A percentile compares a stretch with the other conserved stretches of the same genome.
Evolutionary conservation across 2,888 invertebrate genomes (phyloP).

Genomic region (Harmothoe impar): DNA sequence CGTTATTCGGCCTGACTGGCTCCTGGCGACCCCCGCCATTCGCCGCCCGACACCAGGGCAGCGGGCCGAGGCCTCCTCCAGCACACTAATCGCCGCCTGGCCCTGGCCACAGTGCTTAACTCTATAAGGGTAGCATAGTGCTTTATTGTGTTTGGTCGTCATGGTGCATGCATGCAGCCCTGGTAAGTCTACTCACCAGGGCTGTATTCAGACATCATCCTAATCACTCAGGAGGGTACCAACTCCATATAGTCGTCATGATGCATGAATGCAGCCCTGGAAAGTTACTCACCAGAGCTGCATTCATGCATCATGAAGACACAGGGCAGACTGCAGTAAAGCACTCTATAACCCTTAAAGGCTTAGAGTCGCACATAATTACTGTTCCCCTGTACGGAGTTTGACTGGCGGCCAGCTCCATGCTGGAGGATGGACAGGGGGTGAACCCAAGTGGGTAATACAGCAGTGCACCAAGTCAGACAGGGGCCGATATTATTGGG

Average conservation of each 20-base stretch:
- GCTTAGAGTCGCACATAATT: constrained; percentile 1
- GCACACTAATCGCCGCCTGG: constrained; percentile 7
- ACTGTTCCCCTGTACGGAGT: background rate
- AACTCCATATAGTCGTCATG: no score
- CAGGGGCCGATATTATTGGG: background rate
- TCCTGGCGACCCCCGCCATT: background rate
- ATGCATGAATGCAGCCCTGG: no score
- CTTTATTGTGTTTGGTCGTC: no score
- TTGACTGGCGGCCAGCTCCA: background rate
- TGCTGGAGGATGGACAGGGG: background rate
- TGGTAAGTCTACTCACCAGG: no score
- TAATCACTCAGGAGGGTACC: no score
- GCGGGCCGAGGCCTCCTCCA: background rate
- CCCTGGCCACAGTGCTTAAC: background rate
- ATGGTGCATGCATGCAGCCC: no score
- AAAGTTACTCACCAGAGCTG: no score
- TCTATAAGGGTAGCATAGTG: no score
- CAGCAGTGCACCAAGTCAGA: background rate
- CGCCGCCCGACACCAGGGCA: background rate
- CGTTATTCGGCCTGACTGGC: background rate
- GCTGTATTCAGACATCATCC: no score
- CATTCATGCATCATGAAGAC: no score
- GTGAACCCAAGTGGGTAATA: background rate
- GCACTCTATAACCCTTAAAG: no score
- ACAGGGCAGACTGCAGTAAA: no score